phyloP scores from a whole-genome alignment of 2,113 vertebrate species.

The Clupea harengus region DNA sequence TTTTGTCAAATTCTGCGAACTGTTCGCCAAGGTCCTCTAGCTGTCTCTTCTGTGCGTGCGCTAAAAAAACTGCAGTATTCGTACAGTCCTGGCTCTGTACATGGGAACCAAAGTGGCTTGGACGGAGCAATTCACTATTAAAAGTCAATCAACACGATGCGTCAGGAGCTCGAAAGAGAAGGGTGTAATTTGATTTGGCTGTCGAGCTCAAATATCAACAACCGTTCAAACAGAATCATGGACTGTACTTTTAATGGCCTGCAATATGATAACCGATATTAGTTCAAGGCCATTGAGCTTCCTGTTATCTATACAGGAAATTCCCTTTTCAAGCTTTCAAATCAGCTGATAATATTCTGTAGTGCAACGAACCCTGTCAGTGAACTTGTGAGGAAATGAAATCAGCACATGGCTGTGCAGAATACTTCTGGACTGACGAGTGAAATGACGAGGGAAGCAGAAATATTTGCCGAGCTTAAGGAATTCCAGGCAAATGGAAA shows the following conservation, averaged over 20 bases:
- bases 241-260: background rate
- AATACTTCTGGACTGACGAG: background rate
- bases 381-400: background rate
- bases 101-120: background rate
- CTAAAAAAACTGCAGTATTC: too few species aligned
- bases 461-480: background rate
- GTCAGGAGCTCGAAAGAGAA: background rate
- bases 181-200: too few species aligned
- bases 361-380: background rate
- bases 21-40: background rate
- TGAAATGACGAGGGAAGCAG: background rate
- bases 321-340: background rate
- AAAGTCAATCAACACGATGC: background rate
- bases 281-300: background rate
- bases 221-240: background rate
- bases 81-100: background rate
- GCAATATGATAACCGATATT: background rate
- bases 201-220: too few species aligned
- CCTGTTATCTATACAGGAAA: background rate
- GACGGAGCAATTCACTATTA: background rate
- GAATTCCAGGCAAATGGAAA: background rate
- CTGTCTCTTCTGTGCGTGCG: background rate
- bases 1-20: too few species aligned
- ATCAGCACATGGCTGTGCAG: background rate
- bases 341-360: background rate